Base-by-base conservation (phyloP, 2,113 vertebrate species). In the Amazona vittata region DNA sequence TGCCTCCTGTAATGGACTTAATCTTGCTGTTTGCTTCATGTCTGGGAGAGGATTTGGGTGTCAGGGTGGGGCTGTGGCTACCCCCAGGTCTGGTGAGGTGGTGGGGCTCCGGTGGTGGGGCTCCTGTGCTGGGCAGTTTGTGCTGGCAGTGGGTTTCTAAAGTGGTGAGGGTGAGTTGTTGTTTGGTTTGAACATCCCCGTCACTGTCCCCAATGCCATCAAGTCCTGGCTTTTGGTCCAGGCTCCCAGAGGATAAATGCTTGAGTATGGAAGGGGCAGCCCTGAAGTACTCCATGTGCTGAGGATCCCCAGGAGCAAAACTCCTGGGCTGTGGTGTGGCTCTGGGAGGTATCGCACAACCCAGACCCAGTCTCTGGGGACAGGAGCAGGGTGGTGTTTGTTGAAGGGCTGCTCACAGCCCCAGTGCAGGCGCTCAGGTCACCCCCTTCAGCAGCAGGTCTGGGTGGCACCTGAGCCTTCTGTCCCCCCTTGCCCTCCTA, bases 181-280 rank as follows among this genome's bases (percentile, higher is more conserved):
- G 24, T 10, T 59, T 69, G 52, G 29, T 25, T 21, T 88, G 39
- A 89, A 37, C 11, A 21, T 33, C 17, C 53, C 20, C 21, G 64
- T 71, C 1, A 0, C 25, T 41, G 46, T 50, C 25, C 41, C 41
- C 19, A 60, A 35, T 65, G 2, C 1, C 1, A 0, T 11, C 1
- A 1, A 63, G 41, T 41, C 24, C 55, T 53, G 53, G 28, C n/a
- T 62, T 15, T 33, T 33, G 24, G 33, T 6, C 44, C 15, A 3
- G 10, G 41, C 41, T 80, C 52, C 28, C 4, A 17, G 12, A 31
- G 28, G 12, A 39, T 9, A 63, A 75, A 70, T 6, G 14, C 59
- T 39, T 16, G 20, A 43, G 39, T 6, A 24, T 0, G 19, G 43
- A 55, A 31, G 16, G 18, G 12, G 19, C 15, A 64, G 35, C 28